These are phyloP conservation scores for Candidula unifasciata DNA, from an alignment of 2,888 invertebrate genomes.

Conservation along the genomic window DNA sequence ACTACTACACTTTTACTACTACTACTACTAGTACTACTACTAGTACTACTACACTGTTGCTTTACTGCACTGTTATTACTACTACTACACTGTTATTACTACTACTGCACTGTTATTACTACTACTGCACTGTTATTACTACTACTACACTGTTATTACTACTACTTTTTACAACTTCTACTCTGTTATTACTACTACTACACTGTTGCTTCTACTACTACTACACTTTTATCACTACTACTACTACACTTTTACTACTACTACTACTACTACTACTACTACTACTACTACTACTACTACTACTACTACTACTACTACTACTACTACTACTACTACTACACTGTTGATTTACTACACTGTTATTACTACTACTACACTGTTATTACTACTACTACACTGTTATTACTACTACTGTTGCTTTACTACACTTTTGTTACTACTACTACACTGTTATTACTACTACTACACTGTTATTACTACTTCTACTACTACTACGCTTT, in stretches of 20 bases:
- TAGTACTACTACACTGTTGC: too few species aligned
- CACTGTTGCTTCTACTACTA: background rate
- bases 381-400: slow-evolving; percentile 8
- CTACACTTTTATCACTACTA: slow-evolving; percentile 18
- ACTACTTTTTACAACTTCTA: too few species aligned
- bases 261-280: slow-evolving; percentile 33
- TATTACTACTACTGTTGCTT: slow-evolving; percentile 30
- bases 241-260: slow-evolving; percentile 11
- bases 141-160: too few species aligned
- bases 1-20: too few species aligned
- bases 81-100: too few species aligned
- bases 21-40: too few species aligned
- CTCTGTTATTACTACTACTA: too few species aligned
- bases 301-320: slow-evolving; percentile 35
- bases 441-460: background rate
- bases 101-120: too few species aligned
- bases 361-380: slow-evolving; percentile 27
- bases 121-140: too few species aligned
- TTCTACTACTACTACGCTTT: too few species aligned
- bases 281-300: slow-evolving; percentile 35
- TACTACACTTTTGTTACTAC: background rate
- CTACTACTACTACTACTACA: slow-evolving; percentile 31
- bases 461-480: slow-evolving; percentile 6
- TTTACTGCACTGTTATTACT: too few species aligned
- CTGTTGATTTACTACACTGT: too few species aligned